These are phyloP conservation scores for Caenorhabditis panamensis DNA, from an alignment of 2,888 invertebrate genomes.

Conservation along the genomic window DNA sequence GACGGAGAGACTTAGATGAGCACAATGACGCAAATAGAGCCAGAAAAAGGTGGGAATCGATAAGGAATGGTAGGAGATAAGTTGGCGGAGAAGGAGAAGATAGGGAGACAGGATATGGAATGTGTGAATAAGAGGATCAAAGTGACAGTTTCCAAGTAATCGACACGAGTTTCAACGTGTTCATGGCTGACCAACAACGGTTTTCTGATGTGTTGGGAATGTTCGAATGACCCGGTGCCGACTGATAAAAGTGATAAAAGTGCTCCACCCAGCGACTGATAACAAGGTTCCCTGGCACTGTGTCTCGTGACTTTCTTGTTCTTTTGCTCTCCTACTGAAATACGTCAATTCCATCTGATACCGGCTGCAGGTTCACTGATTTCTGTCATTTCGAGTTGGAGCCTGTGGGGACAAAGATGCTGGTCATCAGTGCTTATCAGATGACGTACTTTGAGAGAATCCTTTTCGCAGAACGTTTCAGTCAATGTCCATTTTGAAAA, in stretches of 20 bases:
- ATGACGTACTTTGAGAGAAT: too few relatives aligned
- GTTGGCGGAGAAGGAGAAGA: background rate
- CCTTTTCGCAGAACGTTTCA: too few relatives aligned
- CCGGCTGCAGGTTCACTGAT: too few relatives aligned
- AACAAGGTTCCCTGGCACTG: constrained; percentile 18
- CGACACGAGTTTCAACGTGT: background rate
- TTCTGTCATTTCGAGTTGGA: background rate
- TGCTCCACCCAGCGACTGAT: constrained; percentile 46
- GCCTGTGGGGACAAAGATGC: too few relatives aligned
- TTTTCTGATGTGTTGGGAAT: background rate
- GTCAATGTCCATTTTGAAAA: too few relatives aligned
- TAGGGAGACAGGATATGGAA: constrained; percentile 20
- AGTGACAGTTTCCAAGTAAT: too few relatives aligned
- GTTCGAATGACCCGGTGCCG: background rate
- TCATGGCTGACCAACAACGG: constrained; percentile 8
- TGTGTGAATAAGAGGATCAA: constrained; percentile 50
- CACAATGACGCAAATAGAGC: constrained; percentile 48
- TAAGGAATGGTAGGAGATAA: constrained; percentile 16
- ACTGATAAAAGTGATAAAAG: too few relatives aligned
- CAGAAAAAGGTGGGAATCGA: constrained; percentile 17
- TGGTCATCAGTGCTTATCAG: too few relatives aligned
- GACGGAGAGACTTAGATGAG: background rate
- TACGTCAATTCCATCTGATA: background rate
- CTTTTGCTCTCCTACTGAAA: constrained; percentile 11
- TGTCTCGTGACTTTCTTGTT: constrained; percentile 28